Evolutionary conservation across 2,797 vertebrate species (phyloP).

Genomic region (Alfaro cultratus): DNA sequence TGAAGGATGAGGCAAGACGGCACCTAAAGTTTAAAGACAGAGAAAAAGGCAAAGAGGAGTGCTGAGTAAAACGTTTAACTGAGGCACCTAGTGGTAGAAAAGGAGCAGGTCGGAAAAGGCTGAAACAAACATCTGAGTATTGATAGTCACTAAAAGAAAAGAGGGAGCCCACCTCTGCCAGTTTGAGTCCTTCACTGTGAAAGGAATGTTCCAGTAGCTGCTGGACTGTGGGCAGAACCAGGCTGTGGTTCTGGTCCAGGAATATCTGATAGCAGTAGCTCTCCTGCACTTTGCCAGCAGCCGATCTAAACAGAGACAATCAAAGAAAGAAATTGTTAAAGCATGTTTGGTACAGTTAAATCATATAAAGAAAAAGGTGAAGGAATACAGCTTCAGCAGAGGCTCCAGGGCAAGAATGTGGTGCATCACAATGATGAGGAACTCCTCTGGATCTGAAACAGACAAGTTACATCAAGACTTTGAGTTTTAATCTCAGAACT

Average conservation of each 20-base stretch:
- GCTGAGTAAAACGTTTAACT: background rate
- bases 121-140: background rate
- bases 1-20: slow-evolving; percentile 92
- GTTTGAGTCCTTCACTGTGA: slow-evolving; percentile 70
- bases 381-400: slow-evolving; percentile 82
- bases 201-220: slow-evolving; percentile 84
- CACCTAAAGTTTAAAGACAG: slow-evolving; percentile 69
- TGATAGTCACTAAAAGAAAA: background rate
- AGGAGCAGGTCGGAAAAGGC: background rate
- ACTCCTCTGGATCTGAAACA: slow-evolving; percentile 90
- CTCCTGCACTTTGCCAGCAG: slow-evolving; percentile 74
- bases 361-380: background rate
- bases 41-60: background rate
- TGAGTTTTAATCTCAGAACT: background rate
- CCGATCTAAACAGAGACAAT: slow-evolving; percentile 47
- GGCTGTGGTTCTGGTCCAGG: slow-evolving; percentile 81
- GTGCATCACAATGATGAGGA: slow-evolving; percentile 90
- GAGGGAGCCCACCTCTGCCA: slow-evolving; percentile 71
- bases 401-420: slow-evolving; percentile 88
- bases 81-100: slow-evolving; percentile 55
- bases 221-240: slow-evolving; percentile 81
- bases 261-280: slow-evolving; percentile 86
- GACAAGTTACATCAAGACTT: slow-evolving; percentile 4
- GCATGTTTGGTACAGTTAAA: background rate
- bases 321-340: background rate